Percentiles rank a stretch among this genome's conserved stretches.
Conservation (phyloP, 2,113 vertebrate species). For the Coturnix japonica region DNA sequence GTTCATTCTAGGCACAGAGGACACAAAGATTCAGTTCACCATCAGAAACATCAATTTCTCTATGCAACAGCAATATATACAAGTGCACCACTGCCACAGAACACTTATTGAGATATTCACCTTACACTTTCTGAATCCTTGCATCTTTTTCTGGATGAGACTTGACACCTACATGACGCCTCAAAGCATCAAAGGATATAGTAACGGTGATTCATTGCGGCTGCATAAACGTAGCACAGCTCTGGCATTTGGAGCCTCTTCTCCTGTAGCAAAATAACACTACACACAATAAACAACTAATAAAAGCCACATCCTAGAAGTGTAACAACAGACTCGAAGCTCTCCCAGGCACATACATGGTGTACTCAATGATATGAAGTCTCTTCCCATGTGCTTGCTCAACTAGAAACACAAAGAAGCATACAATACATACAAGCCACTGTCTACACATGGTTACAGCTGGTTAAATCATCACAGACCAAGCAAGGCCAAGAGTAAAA, state of each 20-base stretch:
- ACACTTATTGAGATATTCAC: slow-evolving; percentile 30
- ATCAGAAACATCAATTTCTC: slow-evolving; percentile 21
- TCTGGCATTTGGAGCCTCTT: neutral
- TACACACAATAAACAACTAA: neutral
- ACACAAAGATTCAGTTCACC: slow-evolving; percentile 55
- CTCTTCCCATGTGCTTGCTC: neutral
- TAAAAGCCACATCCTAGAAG: neutral
- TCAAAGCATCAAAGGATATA: neutral
- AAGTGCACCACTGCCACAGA: neutral
- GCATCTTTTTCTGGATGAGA: neutral
- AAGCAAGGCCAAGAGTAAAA: neutral
- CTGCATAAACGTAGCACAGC: neutral
- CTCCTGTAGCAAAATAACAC: slow-evolving; percentile 11
- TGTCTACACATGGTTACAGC: neutral
- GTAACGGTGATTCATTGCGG: neutral
- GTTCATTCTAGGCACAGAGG: slow-evolving; percentile 50
- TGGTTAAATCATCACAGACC: neutral
- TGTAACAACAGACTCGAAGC: neutral
- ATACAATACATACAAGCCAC: neutral
- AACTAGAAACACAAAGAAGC: neutral
- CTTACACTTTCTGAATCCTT: neutral
- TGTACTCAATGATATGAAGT: neutral
- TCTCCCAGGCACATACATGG: fast-evolving
- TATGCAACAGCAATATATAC: neutral
- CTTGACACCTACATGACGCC: neutral